Evolutionary conservation across 37 sponge, comb jelly and placozoan species (phyloP).

Genomic region (Spongilla lacustris): DNA sequence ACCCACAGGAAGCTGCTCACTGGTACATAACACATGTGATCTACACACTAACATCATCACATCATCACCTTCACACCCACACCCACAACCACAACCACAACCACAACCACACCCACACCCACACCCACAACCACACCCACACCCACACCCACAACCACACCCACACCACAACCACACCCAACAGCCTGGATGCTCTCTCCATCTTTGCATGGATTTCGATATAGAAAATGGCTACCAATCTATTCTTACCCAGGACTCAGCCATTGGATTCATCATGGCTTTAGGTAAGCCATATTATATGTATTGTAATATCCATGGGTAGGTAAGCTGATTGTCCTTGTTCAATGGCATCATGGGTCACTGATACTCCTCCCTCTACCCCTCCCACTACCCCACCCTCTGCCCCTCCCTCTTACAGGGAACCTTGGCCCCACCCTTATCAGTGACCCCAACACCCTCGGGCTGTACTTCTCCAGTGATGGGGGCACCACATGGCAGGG

Average conservation of each 20-base stretch:
- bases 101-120: background rate
- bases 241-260: conserved; percentile 77
- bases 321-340: no score
- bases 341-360: background rate
- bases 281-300: conserved; percentile 39
- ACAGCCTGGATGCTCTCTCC: conserved; percentile 81
- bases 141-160: background rate
- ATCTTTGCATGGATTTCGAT: conserved; percentile 71
- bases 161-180: background rate
- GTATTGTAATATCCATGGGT: no score
- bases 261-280: conserved; percentile 82
- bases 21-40: background rate
- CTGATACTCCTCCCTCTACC: background rate
- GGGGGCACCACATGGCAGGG: conserved; percentile 75
- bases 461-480: conserved; percentile 62
- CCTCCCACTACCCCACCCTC: no score
- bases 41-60: no score
- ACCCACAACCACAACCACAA: no score
- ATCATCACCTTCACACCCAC: no score
- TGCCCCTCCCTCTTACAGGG: background rate
- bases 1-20: conserved; percentile 40
- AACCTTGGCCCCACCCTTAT: conserved; percentile 45
- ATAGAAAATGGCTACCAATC: conserved; percentile 27
- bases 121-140: background rate
- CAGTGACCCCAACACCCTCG: background rate